Conservation (phyloP, 1,140 invertebrate genomes). For the Colletes gigas region DNA sequence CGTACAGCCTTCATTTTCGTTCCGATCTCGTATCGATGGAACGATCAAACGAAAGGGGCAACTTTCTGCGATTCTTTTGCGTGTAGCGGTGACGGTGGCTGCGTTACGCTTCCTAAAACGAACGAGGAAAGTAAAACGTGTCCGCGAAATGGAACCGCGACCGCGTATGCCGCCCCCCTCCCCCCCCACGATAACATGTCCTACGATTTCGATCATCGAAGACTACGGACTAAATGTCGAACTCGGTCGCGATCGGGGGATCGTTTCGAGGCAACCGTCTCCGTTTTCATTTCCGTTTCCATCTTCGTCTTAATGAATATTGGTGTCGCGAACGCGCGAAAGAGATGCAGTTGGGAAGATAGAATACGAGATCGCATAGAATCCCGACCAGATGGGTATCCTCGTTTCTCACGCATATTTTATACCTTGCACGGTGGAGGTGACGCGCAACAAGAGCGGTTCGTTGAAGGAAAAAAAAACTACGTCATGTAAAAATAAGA, state of each 20-base stretch:
- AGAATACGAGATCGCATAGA: neutral
- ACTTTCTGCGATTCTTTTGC: neutral
- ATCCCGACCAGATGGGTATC: neutral
- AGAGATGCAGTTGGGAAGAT: neutral
- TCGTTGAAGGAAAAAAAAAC: neutral
- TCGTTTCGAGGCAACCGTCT: no score
- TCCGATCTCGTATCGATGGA: neutral
- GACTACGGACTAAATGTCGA: no score
- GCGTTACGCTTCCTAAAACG: neutral
- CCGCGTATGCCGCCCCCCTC: no score
- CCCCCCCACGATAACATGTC: no score
- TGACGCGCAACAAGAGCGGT: neutral
- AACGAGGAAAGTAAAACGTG: neutral
- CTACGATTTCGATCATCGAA: no score
- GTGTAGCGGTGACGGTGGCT: no score
- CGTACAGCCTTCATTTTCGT: constrained; percentile 59
- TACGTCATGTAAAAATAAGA: constrained; percentile 1
- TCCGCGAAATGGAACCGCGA: no score
- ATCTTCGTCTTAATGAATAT: no score
- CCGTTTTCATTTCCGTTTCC: no score
- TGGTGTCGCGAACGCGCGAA: neutral
- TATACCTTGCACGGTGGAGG: constrained; percentile 31
- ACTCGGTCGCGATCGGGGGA: no score
- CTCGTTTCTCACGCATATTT: constrained; percentile 29
- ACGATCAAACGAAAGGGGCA: no score